Evolutionary conservation across 2,888 invertebrate species (phyloP), one percentile per base, ranked within the genome.

Genomic region (Acrobasis suavella): DNA sequence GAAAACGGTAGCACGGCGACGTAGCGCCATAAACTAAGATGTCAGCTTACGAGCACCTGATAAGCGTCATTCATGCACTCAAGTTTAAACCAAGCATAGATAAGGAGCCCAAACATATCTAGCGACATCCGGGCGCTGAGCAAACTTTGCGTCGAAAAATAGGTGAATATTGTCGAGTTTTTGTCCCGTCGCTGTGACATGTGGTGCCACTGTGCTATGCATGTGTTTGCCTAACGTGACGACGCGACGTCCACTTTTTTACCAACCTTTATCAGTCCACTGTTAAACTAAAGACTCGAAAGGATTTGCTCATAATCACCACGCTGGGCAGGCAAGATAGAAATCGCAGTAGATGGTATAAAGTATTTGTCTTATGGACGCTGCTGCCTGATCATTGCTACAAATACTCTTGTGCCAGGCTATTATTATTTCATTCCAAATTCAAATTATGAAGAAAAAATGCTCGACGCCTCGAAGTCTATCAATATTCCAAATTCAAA

Each of bases 71-170:
- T 87, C 85, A 86, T 82, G 77, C 79, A 74, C 67, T 70, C 65
- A 65, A 69, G 71, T 72, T 75, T 73, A 70, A 74, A 77, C 74
- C 75, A 68, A 62, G 59, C 59, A 62, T 58, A 83, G 88, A 89
- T 89, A 89, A 87, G 78, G 69, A 68, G 69, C 64, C 72, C 80
- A 86, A 86, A 86, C 86, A 87, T 67, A 78, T 72, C 67, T 64
- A 72, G 75, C 72, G 73, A 86, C 87, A 90, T 89, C 90, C 90
- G 89, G 87, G 80, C 83, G 71, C 67, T 77, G 70, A 80, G 75
- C 79, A 82, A 86, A 86, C 83, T 80, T 73, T 62, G 60, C 66
- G 64, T 67, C 68, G 49, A 65, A 75, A 73, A 79, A 75, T 79
- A 72, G 71, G 73, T 76, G 75, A 77, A 76, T 74, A 71, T 69